A percentile compares a stretch with the other conserved stretches of the same genome.
Evolutionary conservation across 2,888 invertebrate species (phyloP).

Genomic region (Stomorhina lunata): DNA sequence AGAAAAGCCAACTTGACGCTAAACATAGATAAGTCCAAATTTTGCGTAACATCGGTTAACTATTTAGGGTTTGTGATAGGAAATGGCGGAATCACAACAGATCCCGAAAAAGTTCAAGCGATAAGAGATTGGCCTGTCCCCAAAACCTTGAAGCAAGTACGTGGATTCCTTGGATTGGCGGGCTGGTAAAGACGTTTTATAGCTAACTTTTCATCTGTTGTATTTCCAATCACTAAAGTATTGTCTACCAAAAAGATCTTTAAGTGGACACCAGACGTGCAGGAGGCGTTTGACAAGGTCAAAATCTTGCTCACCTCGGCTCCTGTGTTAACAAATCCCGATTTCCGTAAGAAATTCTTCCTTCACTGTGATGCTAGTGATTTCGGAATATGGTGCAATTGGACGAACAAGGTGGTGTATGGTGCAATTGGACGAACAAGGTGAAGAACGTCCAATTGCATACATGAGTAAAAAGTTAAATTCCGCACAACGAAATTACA

Average conservation of each 20-base stretch:
- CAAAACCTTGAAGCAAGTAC: no score
- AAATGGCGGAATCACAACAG: conserved; percentile 39
- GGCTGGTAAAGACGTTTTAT: conserved; percentile 60
- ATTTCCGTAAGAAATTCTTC: neutral
- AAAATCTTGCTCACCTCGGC: neutral
- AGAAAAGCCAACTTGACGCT: conserved; percentile 44
- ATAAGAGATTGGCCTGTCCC: conserved; percentile 55
- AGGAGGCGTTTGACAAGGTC: neutral
- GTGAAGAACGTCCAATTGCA: no score
- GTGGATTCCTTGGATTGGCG: no score
- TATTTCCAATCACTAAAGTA: no score
- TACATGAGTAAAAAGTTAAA: no score
- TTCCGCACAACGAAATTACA: no score
- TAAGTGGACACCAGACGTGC: neutral
- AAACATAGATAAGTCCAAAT: conserved; percentile 47
- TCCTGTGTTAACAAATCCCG: neutral
- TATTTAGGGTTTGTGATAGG: conserved; percentile 58
- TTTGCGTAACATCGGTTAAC: conserved; percentile 48
- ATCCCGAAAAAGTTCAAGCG: conserved; percentile 22
- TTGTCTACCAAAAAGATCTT: conserved; percentile 16
- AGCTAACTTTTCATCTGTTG: conserved; percentile 36
- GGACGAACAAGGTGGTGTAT: no score
- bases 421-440: no score
- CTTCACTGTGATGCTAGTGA: neutral
- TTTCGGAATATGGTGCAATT: no score